Conservation (phyloP, 2,888 invertebrate genomes). For the Epinotia brunnichana region DNA sequence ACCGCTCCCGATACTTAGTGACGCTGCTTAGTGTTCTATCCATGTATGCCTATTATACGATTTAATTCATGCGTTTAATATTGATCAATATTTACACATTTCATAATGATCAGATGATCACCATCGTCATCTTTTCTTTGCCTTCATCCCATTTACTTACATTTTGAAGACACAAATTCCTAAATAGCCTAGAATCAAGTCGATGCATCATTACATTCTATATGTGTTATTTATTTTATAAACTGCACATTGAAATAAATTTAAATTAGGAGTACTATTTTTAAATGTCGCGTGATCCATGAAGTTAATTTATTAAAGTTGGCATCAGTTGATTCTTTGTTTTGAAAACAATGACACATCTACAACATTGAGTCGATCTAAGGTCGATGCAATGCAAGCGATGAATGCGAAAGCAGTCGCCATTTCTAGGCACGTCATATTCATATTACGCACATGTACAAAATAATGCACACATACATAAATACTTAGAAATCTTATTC, state of each 20-base stretch:
- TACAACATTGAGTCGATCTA: slow-evolving; percentile 26
- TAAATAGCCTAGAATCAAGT: no score
- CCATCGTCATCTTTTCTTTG: no score
- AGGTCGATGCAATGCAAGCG: slow-evolving; percentile 53
- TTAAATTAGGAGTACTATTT: background rate
- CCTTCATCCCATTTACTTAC: no score
- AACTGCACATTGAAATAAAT: background rate
- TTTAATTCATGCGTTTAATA: no score
- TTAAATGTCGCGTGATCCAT: background rate
- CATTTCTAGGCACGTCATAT: slow-evolving; percentile 72
- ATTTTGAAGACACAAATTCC: no score
- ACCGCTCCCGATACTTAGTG: no score
- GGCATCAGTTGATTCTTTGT: slow-evolving; percentile 26
- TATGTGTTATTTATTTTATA: background rate
- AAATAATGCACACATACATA: slow-evolving; percentile 40
- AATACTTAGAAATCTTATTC: slow-evolving; percentile 36
- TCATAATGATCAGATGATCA: no score
- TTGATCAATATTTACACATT: no score
- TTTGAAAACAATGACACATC: slow-evolving; percentile 34
- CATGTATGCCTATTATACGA: no score
- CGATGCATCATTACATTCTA: no score
- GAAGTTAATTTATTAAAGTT: slow-evolving; percentile 17
- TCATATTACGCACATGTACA: slow-evolving; percentile 54
- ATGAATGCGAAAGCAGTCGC: slow-evolving; percentile 73
- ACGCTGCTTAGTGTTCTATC: no score